Base-by-base conservation (phyloP, 2,797 vertebrate genomes). In the Acanthornis magna region DNA sequence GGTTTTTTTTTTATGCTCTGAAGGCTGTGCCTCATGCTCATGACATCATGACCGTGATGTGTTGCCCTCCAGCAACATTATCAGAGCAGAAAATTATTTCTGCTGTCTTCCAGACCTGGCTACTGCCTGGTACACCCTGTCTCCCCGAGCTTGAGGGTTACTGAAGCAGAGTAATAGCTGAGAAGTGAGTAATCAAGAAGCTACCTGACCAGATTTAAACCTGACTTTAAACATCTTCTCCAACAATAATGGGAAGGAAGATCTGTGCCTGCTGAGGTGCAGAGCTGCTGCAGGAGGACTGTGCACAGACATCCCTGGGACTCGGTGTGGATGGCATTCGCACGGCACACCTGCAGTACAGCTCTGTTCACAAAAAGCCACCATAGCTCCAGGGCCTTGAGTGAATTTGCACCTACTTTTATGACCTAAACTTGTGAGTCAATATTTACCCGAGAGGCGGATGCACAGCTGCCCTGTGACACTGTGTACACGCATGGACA, bases 111-210 rank as follows among this genome's bases (percentile, higher is more conserved):
- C 51, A 92, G 40, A 21, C 53, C 43, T 10, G 34, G 62, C 74
- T 84, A 50, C 73, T 0, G 13, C 74, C 45, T 74, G 61, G 71
- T 88, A 80, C 91, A 63, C 75, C 72, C 70, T 84, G 71, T 85
- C 81, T 95, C 68, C 40, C 57, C 3, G 3, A 89, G 67, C 74
- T 92, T 91, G 48, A 71, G 65, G 51, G 70, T 95, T 94, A 92
- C 85, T 66, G 93, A 92, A 93, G 95, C 94, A 73, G 48, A 80
- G 83, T 67, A 88, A 96, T 93, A 96, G 78, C 91, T 95, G 83
- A 88, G 83, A 96, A 76, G 42, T 96, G 97, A 97, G 90, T 97
- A 96, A 96, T n/a, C 4, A 30, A 91, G 78, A 96, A 95, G 94
- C 84, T 96, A 94, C 95, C 88, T 94, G 89, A 88, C 85, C 74